These are phyloP conservation scores for Plotosus lineatus DNA, from an alignment of 2,113 vertebrate genomes.

Conservation along the genomic window DNA sequence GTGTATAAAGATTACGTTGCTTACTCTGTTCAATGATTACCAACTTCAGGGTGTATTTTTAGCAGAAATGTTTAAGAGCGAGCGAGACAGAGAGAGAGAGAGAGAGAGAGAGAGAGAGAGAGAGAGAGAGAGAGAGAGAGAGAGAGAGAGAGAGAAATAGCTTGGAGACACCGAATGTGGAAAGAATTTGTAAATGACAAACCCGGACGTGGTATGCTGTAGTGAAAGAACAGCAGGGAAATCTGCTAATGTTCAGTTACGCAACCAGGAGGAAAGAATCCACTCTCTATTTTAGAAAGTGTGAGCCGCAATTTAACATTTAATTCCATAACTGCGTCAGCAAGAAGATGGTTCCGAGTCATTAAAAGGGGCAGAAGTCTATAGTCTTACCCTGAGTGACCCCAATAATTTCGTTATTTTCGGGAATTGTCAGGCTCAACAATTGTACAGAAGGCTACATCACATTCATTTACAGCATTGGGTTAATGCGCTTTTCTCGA, in stretches of 20 bases:
- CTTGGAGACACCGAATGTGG: constrained; percentile 53
- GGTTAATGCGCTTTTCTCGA: too few relatives aligned
- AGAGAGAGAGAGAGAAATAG: constrained; percentile 33
- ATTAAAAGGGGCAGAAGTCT: not conserved
- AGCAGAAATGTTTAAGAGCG: constrained; percentile 50
- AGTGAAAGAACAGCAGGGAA: constrained; percentile 49
- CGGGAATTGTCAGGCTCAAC: not conserved
- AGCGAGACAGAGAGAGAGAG: constrained; percentile 23
- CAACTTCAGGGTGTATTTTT: constrained; percentile 60
- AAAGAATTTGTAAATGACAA: constrained; percentile 65
- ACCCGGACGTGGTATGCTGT: constrained; percentile 50
- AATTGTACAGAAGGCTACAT: not conserved
- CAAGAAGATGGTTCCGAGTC: not conserved
- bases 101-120: constrained; percentile 19
- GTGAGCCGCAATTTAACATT: not conserved
- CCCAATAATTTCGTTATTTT: not conserved
- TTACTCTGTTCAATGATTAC: constrained; percentile 57
- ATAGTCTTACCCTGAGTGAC: not conserved
- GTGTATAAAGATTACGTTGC: too few relatives aligned
- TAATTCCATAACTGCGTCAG: not conserved
- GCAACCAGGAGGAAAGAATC: not conserved
- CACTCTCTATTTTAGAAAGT: constrained; percentile 5
- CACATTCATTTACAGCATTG: too few relatives aligned
- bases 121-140: constrained; percentile 31
- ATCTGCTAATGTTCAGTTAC: constrained; percentile 24